Base-by-base conservation (phyloP, 1,140 invertebrate genomes). In the Zaprionus inermis region DNA sequence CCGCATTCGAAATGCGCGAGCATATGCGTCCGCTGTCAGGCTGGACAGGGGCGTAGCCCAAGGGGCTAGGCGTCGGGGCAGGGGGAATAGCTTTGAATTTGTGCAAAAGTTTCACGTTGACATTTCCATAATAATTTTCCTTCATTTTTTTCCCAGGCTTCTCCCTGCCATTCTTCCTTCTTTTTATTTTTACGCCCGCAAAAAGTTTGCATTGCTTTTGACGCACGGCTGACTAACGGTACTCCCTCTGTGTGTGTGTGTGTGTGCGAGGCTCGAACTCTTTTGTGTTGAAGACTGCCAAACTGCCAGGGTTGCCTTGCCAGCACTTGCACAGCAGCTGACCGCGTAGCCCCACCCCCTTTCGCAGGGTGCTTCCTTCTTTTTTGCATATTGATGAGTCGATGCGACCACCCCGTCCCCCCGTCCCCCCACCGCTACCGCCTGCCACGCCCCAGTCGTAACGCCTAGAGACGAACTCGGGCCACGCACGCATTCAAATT, bases 111-210 rank as follows among this genome's bases (percentile, higher is more conserved):
- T 88, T 80, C 78, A 83, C 84, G 83, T 88, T 88, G 83, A 89
- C 83, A 88, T 88, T 88, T 88, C 83, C 83, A 88, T 89, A 89
- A 88, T 88, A 89, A 88, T 88, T 88, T 81, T 79, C 80, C 80
- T 88, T 77, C 72, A 67, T 79, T 72, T 81, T 76, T 36, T 11
- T 65, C 10, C 41, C 11, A 36, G 16, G 49, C n/a, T 44, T 54
- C 58, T 66, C 67, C 44, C 28, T 20, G 32, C 55, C 2, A 1
- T 24, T 64, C 55, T 61, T 54, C 58, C 59, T 24, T 49, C 34
- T 61, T 41, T 63, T 55, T 63, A 46, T 79, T 68, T 78, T 34
- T n/a, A 20, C 14, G 56, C 67, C 68, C 56, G 51, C 57, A 77
- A 66, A 88, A 88, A 88, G 84, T 88, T 88, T 80, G 84, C 80